Evolutionary conservation across 1,140 invertebrate species (phyloP).

Genomic region (Wasmannia auropunctata): DNA sequence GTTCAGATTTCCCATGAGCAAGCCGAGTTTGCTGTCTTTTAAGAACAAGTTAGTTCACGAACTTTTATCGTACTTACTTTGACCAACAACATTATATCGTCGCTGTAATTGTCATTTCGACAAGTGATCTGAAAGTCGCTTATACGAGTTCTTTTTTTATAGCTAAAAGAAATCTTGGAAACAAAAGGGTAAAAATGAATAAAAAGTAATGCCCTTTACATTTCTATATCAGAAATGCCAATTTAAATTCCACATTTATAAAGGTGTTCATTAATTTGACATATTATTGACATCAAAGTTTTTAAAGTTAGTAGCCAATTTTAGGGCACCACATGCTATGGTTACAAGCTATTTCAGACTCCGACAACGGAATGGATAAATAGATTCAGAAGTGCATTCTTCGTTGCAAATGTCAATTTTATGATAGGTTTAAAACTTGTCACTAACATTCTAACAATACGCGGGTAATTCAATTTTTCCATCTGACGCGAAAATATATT

Average conservation of each 20-base stretch:
- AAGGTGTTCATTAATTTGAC: not conserved
- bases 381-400: not conserved
- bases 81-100: not conserved
- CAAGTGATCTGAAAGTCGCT: not conserved
- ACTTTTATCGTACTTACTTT: conserved; percentile 59
- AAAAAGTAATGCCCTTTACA: not conserved
- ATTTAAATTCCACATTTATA: not conserved
- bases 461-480: not conserved
- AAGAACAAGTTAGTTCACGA: conserved; percentile 49
- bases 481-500: not conserved
- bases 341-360: not conserved
- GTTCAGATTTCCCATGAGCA: conserved; percentile 68
- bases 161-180: too few relatives aligned
- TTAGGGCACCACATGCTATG: not conserved
- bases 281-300: not conserved
- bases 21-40: conserved; percentile 42
- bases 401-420: not conserved
- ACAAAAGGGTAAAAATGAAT: not conserved
- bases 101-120: conserved; percentile 7
- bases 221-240: not conserved
- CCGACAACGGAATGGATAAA: not conserved
- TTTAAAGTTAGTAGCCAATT: not conserved
- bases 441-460: not conserved
- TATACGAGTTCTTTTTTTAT: not conserved
- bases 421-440: not conserved